Evolutionary conservation across 2,797 vertebrate genomes (phyloP), one percentile per base, ranked within the genome.

Genomic region (Caiman crocodilus): DNA sequence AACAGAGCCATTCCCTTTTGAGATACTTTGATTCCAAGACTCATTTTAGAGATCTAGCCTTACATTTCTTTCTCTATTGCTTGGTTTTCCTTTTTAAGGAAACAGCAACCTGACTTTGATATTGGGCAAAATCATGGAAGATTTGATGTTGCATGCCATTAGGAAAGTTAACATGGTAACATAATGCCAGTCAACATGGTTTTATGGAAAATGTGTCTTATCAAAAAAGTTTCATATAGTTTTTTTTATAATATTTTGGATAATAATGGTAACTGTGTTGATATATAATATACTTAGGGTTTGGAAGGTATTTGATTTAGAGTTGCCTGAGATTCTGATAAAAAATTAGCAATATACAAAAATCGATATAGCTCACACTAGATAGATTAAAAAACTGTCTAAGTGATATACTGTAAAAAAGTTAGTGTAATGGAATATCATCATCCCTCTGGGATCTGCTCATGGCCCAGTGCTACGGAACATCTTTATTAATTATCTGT

Each of bases 101-200:
- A 93, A 93, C 18, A 78, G 82, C 56, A 94, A 18, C 73, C 76
- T 7, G 71, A 58, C 25, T 42, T 23, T 87, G 74, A 71, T 85
- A 89, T 56, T 71, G 42, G 32, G 42, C 55, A 91, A 76, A 90
- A 85, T 91, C 67, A 74, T 57, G 69, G 87, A 93, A 84, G 90
- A 3, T 4, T 26, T 85, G 64, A 58, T 64, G 78, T 1, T 79
- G 80, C 94, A 89, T 67, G 50, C 77, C 88, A 23, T 93, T 84
- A 88, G 32, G 18, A 87, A 89, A 90, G 85, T 65, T 60, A 64
- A 85, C 57, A 55, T 89, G 59, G 84, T 92, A 84, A 91, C 76
- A 90, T 92, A 94, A 64, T 85, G 63, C 73, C 73, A 94, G 85
- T 87, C 86, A 91, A 35, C n/a, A n/a, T 35, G 26, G 17, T 26